Percentiles rank a stretch among this genome's conserved stretches.
These are phyloP conservation scores for Choreutis nemorana DNA, from an alignment of 2,888 invertebrate genomes.

Conservation along the genomic window DNA sequence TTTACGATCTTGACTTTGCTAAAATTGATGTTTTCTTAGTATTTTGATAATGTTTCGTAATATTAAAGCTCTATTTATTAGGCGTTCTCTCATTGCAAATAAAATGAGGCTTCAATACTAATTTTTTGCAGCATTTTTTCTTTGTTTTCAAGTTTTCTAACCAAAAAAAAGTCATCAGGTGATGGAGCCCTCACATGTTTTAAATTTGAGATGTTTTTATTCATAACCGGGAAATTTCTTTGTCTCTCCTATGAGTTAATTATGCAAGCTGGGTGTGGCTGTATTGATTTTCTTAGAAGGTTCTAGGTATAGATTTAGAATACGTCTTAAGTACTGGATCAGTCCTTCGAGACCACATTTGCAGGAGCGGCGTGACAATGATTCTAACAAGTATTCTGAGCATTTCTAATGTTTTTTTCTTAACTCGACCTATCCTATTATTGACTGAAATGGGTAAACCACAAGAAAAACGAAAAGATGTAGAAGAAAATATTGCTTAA, in stretches of 20 bases:
- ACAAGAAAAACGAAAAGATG: too few species aligned
- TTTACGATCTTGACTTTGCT: constrained; percentile 53
- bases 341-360: too few species aligned
- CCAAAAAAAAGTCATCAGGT: constrained; percentile 58
- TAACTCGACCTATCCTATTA: too few species aligned
- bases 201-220: constrained; percentile 36
- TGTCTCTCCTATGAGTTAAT: constrained; percentile 36
- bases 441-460: too few species aligned
- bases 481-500: too few species aligned
- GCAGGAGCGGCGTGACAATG: too few species aligned
- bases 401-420: too few species aligned
- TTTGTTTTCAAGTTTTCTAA: constrained; percentile 60
- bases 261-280: constrained; percentile 66
- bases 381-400: too few species aligned
- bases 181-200: constrained; percentile 53
- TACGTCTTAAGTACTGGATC: constrained; percentile 54
- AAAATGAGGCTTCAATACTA: too few species aligned
- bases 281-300: constrained; percentile 65
- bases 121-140: constrained; percentile 48
- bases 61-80: too few species aligned
- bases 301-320: constrained; percentile 58
- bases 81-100: too few species aligned
- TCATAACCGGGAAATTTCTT: constrained; percentile 23
- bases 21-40: constrained; percentile 34
- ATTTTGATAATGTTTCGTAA: too few species aligned